phyloP scores from a whole-genome alignment of 2,113 vertebrate genomes.

The Pavo muticus region DNA sequence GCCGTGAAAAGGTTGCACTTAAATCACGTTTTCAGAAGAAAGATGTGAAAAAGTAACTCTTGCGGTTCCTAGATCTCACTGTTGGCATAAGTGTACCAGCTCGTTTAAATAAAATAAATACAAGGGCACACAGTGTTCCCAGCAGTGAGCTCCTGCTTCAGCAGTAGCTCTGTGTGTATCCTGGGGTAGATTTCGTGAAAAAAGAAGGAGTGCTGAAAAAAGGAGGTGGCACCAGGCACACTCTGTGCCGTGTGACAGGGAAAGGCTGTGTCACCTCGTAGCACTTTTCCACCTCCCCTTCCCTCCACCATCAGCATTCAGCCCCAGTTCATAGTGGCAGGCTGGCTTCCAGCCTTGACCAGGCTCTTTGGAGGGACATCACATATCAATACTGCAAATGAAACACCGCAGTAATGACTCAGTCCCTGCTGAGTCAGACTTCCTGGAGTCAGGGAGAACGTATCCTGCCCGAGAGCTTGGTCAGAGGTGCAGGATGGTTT shows the following conservation, averaged over 20 bases:
- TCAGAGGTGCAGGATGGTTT: neutral
- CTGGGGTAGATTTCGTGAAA: neutral
- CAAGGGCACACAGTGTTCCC: neutral
- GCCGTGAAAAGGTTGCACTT: neutral
- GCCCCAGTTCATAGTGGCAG: neutral
- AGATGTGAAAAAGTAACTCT: constrained; percentile 6
- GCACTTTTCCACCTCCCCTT: neutral
- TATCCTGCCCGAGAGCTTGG: neutral
- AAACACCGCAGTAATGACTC: neutral
- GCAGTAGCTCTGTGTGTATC: neutral
- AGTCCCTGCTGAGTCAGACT: neutral
- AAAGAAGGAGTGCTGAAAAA: neutral
- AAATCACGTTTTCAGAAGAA: neutral
- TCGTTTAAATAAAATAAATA: neutral
- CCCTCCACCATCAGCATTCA: neutral
- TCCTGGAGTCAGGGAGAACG: neutral
- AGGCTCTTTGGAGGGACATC: neutral
- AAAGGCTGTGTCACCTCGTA: neutral
- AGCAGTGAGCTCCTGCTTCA: neutral
- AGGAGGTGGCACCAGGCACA: neutral
- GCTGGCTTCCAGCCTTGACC: neutral
- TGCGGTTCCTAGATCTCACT: neutral
- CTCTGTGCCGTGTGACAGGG: neutral
- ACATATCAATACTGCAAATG: neutral
- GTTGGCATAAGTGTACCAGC: neutral